Evolutionary conservation across 2,888 invertebrate genomes (phyloP).

Genomic region (Agrochola macilenta): DNA sequence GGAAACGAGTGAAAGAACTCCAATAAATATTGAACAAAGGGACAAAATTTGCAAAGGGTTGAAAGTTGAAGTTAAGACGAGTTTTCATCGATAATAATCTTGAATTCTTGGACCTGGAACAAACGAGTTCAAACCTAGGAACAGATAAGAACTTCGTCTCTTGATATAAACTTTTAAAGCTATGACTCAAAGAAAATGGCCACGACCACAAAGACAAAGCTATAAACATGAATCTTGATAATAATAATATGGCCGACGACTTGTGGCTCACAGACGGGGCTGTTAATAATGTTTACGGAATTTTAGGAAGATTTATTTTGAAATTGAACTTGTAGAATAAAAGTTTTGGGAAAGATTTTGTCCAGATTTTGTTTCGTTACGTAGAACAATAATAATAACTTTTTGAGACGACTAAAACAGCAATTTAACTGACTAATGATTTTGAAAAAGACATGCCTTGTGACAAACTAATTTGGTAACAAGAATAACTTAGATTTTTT

Average conservation of each 20-base stretch:
- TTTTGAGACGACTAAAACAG: background rate
- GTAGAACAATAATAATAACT: background rate
- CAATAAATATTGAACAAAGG: slow-evolving; percentile 63
- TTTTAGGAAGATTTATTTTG: slow-evolving; percentile 22
- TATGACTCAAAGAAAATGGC: slow-evolving; percentile 69
- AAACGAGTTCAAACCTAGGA: slow-evolving; percentile 69
- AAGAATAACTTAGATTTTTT: background rate
- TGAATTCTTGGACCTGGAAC: slow-evolving; percentile 68
- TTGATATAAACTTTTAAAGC: slow-evolving; percentile 67
- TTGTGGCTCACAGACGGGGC: slow-evolving; percentile 39
- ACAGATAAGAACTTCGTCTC: slow-evolving; percentile 74
- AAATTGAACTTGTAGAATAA: background rate
- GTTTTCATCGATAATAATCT: slow-evolving; percentile 67
- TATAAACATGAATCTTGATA: slow-evolving; percentile 70
- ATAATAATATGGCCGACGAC: slow-evolving; percentile 57
- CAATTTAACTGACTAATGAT: background rate
- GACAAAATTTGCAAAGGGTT: slow-evolving; percentile 56
- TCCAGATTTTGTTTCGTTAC: background rate
- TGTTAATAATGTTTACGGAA: slow-evolving; percentile 42
- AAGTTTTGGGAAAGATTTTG: background rate
- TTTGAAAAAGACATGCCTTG: background rate
- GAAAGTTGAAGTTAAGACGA: slow-evolving; percentile 61
- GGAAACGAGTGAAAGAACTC: slow-evolving; percentile 52
- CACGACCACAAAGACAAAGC: slow-evolving; percentile 62
- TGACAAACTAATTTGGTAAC: background rate